Evolutionary conservation across 2,797 vertebrate genomes (phyloP), one percentile per base, ranked within the genome.

Genomic region (Crax fasciolata): DNA sequence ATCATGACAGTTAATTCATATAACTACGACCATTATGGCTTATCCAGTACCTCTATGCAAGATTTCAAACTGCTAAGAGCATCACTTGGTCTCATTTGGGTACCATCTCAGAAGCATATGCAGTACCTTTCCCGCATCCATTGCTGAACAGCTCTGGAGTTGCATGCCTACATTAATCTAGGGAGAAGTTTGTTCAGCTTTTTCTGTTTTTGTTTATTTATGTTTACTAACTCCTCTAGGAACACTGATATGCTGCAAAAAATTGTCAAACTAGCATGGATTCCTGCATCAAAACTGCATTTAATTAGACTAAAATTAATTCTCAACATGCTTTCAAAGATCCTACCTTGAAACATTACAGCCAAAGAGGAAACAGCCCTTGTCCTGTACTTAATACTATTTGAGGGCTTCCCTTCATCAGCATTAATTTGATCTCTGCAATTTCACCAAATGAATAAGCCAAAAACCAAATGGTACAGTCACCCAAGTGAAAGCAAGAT

Each of bases 1-100:
- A 39, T 76, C 10, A 1, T 38, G 35, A 46, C 21, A 20, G 18
- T 51, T 51, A 28, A 41, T 28, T 54, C 24, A 61, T 48, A 65
- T 28, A 51, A 30, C 24, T 35, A 8, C 0, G 25, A 43, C n/a
- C n/a, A 11, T 48, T 27, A 32, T 6, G 14, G 41, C 46, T 80
- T 65, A 76, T 4, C 20, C n/a, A n/a, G 46, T 15, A n/a, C 28
- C 21, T 49, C 35, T 27, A 3, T 0, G 1, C 25, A 3, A 38
- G 15, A 9, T 43, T 63, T 65, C 57, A 68, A 15, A 18, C 10
- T 9, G 62, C 58, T 39, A 18, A 39, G 24, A 38, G 52, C 28
- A 44, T 14, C 2, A 79, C 10, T 17, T 55, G 76, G 27, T 57
- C 41, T 39, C n/a, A 23, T 5, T 18, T 59, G 46, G 30, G 16